Conservation (phyloP, 2,113 vertebrate genomes). For the Aldabrachelys gigantea region DNA sequence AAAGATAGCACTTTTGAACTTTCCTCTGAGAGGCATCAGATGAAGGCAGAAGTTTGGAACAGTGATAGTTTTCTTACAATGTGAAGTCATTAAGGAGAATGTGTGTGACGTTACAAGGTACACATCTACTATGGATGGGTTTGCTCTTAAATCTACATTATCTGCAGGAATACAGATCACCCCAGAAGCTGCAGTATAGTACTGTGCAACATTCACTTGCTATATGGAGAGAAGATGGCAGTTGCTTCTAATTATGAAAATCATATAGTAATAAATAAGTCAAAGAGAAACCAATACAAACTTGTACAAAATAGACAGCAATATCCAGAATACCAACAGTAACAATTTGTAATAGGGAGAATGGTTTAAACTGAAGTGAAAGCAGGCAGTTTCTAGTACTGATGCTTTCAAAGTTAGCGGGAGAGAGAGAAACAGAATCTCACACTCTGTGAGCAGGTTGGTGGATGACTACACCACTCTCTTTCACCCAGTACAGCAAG, state of each 20-base stretch:
- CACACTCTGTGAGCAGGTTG: too few species aligned
- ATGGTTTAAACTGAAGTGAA: not conserved
- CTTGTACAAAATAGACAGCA: not conserved
- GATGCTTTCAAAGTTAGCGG: not conserved
- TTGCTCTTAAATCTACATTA: not conserved
- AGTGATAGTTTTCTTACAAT: not conserved
- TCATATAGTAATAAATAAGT: too few species aligned
- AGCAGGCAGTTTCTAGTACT: not conserved
- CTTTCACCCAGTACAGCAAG: not conserved
- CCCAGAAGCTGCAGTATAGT: not conserved
- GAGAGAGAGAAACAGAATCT: too few species aligned
- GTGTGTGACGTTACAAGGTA: not conserved
- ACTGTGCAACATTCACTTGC: not conserved
- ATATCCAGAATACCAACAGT: not conserved
- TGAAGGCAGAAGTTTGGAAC: not conserved
- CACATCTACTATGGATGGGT: not conserved
- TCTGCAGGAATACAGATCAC: not conserved
- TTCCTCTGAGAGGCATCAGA: not conserved
- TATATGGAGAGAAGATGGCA: not conserved
- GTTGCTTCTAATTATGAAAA: not conserved
- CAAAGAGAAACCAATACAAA: not conserved
- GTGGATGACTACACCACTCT: not conserved
- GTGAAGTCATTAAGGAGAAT: not conserved
- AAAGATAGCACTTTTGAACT: not conserved
- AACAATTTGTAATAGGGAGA: not conserved